Conservation (phyloP, 2,113 vertebrate genomes). For the Gobius niger region DNA sequence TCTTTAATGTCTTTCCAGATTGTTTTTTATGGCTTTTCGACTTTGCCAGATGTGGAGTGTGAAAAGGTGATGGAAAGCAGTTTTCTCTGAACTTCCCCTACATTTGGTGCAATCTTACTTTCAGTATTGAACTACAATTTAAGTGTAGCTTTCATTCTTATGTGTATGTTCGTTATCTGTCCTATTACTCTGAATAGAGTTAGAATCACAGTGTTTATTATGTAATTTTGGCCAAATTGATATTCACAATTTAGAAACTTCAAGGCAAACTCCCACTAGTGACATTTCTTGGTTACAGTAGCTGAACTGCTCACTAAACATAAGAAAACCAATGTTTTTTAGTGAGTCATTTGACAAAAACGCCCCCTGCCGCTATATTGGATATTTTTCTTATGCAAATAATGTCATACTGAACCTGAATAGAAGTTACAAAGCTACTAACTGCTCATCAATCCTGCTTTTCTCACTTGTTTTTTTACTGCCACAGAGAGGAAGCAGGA, state of each 20-base stretch:
- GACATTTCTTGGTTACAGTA: neutral
- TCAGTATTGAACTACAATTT: constrained; percentile 4
- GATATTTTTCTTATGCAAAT: too few species aligned
- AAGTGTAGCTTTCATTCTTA: neutral
- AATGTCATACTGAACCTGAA: too few species aligned
- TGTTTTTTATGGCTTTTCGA: constrained; percentile 53
- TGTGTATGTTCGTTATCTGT: neutral
- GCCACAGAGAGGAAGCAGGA: too few species aligned
- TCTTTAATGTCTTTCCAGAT: constrained; percentile 64
- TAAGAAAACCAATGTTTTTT: neutral
- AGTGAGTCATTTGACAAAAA: too few species aligned
- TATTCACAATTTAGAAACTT: neutral
- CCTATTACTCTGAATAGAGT: neutral
- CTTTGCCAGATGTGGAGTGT: constrained; percentile 46
- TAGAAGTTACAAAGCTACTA: too few species aligned
- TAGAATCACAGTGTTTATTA: neutral
- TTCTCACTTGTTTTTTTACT: too few species aligned
- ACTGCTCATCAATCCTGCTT: too few species aligned
- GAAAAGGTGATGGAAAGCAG: constrained; percentile 24
- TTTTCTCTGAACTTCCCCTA: constrained; percentile 36
- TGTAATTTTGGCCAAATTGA: neutral
- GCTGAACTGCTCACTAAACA: neutral
- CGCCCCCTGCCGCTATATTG: too few species aligned
- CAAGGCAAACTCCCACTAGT: neutral
- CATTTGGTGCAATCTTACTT: constrained; percentile 34